These are phyloP conservation scores for Ectemnius lituratus DNA, from an alignment of 2,888 invertebrate genomes.

Conservation along the genomic window DNA sequence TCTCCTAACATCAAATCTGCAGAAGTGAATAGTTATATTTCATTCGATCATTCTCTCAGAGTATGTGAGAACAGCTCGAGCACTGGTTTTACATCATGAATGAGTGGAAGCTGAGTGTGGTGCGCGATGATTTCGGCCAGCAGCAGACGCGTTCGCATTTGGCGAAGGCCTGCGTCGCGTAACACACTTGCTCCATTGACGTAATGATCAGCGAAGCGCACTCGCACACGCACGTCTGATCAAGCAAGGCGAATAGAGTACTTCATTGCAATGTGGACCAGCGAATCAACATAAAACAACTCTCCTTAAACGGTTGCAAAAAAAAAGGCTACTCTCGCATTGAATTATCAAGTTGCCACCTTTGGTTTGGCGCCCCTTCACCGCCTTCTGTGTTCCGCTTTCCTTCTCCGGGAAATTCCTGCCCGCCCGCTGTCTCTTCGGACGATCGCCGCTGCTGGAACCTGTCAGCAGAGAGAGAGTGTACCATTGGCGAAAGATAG, in stretches of 20 bases:
- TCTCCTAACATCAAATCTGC: too few relatives aligned
- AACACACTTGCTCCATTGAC: constrained; percentile 12
- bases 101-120: neutral
- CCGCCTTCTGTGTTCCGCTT: constrained; percentile 38
- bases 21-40: neutral
- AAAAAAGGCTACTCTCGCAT: constrained; percentile 23
- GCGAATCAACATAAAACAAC: constrained; percentile 16
- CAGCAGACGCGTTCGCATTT: constrained; percentile 19
- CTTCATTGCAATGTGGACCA: too few relatives aligned
- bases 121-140: constrained; percentile 16
- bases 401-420: constrained; percentile 27
- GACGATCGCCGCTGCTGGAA: too few relatives aligned
- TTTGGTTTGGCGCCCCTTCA: constrained; percentile 27
- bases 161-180: constrained; percentile 13
- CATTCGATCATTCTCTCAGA: neutral
- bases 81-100: constrained; percentile 9
- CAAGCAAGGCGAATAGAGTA: too few relatives aligned
- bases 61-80: neutral
- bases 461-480: neutral
- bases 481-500: too few relatives aligned
- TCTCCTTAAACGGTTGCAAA: constrained; percentile 39
- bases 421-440: too few relatives aligned
- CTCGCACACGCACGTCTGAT: constrained; percentile 1
- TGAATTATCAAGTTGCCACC: constrained; percentile 21
- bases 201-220: constrained; percentile 5